Percentiles rank a stretch among this genome's conserved stretches.
Conservation (phyloP, 2,888 invertebrate species). For the Drosophila sordidula region DNA sequence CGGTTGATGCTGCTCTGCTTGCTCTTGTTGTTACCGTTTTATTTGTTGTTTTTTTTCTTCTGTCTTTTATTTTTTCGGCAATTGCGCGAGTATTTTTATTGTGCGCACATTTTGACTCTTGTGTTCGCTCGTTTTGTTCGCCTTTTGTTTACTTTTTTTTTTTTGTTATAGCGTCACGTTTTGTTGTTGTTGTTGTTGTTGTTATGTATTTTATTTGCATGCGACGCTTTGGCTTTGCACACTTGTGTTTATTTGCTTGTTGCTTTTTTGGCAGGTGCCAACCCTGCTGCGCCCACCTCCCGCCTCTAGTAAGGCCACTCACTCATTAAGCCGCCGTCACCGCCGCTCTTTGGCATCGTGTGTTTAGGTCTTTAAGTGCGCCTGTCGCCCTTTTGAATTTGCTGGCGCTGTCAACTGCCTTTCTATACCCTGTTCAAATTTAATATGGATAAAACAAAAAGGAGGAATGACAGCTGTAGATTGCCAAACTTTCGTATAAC, state of each 20-base stretch:
- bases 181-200: conserved; percentile 43
- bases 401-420: conserved; percentile 11
- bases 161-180: conserved; percentile 60
- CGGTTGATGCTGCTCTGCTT: conserved; percentile 9
- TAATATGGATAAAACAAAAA: background rate
- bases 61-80: conserved; percentile 16
- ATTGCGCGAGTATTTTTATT: conserved; percentile 43
- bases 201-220: conserved; percentile 53
- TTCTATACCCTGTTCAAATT: conserved; percentile 14
- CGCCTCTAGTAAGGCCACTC: conserved; percentile 24
- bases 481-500: too few relatives aligned
- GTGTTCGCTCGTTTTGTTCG: conserved; percentile 11
- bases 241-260: conserved; percentile 58
- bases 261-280: conserved; percentile 61
- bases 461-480: background rate
- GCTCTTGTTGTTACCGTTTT: conserved; percentile 32
- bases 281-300: background rate
- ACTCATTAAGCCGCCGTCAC: conserved; percentile 38
- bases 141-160: conserved; percentile 49
- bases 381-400: conserved; percentile 11
- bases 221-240: conserved; percentile 39
- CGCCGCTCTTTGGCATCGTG: conserved; percentile 23
- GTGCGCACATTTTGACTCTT: conserved; percentile 41
- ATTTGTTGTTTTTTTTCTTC: conserved; percentile 21
- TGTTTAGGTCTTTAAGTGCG: conserved; percentile 14